Evolutionary conservation across 2,888 invertebrate genomes (phyloP).

Genomic region (Isotomurus palustris): DNA sequence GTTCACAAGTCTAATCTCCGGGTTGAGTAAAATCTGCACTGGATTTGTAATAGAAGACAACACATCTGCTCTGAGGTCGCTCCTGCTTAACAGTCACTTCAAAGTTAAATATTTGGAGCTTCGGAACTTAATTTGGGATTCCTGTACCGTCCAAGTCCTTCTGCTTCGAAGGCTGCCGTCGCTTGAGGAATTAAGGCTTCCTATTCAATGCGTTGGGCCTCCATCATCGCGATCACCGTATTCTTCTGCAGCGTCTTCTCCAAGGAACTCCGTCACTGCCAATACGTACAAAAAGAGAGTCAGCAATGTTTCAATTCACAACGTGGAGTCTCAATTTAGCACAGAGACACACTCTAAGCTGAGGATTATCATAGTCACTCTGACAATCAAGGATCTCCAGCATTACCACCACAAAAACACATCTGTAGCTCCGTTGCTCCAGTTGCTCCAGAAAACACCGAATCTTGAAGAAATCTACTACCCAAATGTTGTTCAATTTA

Average conservation of each 20-base stretch:
- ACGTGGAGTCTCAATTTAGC: no score
- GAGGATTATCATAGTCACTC: constrained; percentile 24
- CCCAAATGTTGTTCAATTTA: constrained; percentile 34
- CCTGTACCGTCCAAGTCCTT: constrained; percentile 17
- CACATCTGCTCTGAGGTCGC: constrained; percentile 4
- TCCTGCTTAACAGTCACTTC: constrained; percentile 17
- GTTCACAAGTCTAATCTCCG: constrained; percentile 1
- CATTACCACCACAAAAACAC: constrained; percentile 19
- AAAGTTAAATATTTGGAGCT: constrained; percentile 28
- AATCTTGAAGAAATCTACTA: constrained; percentile 31
- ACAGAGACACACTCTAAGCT: constrained; percentile 15
- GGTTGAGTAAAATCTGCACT: constrained; percentile 25
- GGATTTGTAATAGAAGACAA: constrained; percentile 30
- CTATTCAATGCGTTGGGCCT: constrained; percentile 27
- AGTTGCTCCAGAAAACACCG: constrained; percentile 23
- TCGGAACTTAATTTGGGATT: constrained; percentile 26
- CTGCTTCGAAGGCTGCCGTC: constrained; percentile 25
- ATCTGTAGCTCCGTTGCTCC: constrained; percentile 20
- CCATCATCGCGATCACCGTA: not conserved
- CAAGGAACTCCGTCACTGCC: no score
- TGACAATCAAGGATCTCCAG: constrained; percentile 25
- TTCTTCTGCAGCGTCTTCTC: not conserved
- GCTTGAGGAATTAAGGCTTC: constrained; percentile 30
- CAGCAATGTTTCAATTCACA: no score
- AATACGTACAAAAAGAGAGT: no score